A percentile compares a stretch with the other conserved stretches of the same genome.
Evolutionary conservation across 2,113 vertebrate species (phyloP).

Genomic region (Saguinus midas): DNA sequence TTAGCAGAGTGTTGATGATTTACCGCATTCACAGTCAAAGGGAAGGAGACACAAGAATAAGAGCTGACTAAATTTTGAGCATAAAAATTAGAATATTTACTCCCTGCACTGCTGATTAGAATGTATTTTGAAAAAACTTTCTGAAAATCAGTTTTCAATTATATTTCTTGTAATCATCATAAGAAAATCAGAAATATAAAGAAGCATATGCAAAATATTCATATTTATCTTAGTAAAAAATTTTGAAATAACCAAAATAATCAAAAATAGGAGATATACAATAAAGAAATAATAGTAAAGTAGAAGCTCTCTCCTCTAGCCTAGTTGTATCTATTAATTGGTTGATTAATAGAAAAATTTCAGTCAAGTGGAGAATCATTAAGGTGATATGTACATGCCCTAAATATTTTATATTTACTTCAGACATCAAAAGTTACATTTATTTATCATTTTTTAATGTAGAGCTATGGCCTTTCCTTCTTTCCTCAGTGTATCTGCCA

Average conservation of each 20-base stretch:
- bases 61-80: neutral
- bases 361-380: neutral
- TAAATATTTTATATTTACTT: neutral
- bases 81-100: neutral
- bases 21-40: neutral
- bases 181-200: neutral
- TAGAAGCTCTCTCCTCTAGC: neutral
- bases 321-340: neutral
- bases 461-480: neutral
- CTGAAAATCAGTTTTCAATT: conserved; percentile 9
- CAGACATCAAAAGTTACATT: neutral
- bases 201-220: neutral
- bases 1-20: neutral
- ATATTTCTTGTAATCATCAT: neutral
- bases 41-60: neutral
- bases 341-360: neutral
- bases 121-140: neutral
- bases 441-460: neutral
- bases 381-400: neutral
- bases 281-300: neutral
- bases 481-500: neutral
- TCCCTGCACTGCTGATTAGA: neutral
- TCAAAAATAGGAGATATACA: neutral
- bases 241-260: neutral
- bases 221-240: neutral